phyloP scores from a whole-genome alignment of 1,140 invertebrate species.

The Dreissena polymorpha region DNA sequence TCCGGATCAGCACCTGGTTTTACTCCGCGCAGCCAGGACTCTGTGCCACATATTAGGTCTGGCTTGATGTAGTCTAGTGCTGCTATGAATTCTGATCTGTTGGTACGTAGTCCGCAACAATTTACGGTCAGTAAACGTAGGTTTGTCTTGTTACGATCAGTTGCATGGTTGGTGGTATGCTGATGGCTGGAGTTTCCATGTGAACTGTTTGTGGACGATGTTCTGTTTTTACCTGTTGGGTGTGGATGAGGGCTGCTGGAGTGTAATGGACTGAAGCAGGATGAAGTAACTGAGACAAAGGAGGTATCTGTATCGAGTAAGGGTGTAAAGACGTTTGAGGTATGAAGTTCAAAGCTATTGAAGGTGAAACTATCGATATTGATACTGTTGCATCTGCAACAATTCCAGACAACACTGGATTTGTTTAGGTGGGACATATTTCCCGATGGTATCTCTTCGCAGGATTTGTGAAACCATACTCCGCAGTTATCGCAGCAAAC shows the following conservation, averaged over 20 bases:
- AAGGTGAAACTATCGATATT: too few species aligned
- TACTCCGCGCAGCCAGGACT: constrained; percentile 38
- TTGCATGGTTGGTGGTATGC: background rate
- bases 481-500: constrained; percentile 12
- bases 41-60: constrained; percentile 28
- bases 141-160: constrained; percentile 4
- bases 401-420: constrained; percentile 13
- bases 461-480: constrained; percentile 15
- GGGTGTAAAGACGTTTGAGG: too few species aligned
- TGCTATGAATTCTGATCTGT: constrained; percentile 11
- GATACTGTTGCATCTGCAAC: constrained; percentile 5
- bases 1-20: constrained; percentile 40
- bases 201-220: constrained; percentile 7
- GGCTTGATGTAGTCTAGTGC: constrained; percentile 34
- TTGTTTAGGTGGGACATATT: constrained; percentile 15
- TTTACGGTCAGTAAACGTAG: constrained; percentile 24
- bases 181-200: background rate
- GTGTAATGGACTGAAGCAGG: too few species aligned
- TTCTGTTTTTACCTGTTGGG: background rate
- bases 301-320: too few species aligned
- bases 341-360: too few species aligned
- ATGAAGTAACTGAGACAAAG: too few species aligned
- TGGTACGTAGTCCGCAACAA: constrained; percentile 17
- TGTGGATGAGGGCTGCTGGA: background rate
- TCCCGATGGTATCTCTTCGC: constrained; percentile 6